A percentile compares a stretch with the other conserved stretches of the same genome.
phyloP scores from a whole-genome alignment of 2,888 invertebrate genomes.

The Conus canariensis region DNA sequence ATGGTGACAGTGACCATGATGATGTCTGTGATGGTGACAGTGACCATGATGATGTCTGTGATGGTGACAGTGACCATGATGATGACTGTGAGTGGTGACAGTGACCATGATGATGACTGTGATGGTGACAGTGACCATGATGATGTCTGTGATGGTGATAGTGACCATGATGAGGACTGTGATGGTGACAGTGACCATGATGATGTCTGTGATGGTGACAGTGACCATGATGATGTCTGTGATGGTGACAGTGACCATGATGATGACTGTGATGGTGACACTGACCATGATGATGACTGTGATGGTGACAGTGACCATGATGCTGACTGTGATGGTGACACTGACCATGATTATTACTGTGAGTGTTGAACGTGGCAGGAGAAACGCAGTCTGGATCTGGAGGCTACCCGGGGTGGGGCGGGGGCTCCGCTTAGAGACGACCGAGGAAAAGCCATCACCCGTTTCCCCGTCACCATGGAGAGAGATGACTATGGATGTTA shows the following conservation, averaged over 20 bases:
- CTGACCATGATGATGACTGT: background rate
- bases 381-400: conserved; percentile 52
- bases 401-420: conserved; percentile 57
- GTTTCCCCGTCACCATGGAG: conserved; percentile 58
- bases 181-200: background rate
- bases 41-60: conserved; percentile 6
- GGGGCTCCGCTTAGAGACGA: conserved; percentile 61
- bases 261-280: background rate
- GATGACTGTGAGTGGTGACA: background rate
- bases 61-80: too few relatives aligned
- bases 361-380: conserved; percentile 22
- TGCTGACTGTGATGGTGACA: background rate
- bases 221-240: background rate
- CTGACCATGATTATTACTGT: background rate
- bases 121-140: conserved; percentile 13
- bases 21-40: background rate
- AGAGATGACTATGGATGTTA: conserved; percentile 60
- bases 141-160: background rate
- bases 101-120: background rate
- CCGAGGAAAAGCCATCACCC: conserved; percentile 57
- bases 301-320: background rate
- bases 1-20: background rate
- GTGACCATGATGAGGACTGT: background rate
- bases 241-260: background rate
- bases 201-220: background rate